Base-by-base conservation (phyloP, 1,140 invertebrate genomes). In the Metopolophium dirhodum region DNA sequence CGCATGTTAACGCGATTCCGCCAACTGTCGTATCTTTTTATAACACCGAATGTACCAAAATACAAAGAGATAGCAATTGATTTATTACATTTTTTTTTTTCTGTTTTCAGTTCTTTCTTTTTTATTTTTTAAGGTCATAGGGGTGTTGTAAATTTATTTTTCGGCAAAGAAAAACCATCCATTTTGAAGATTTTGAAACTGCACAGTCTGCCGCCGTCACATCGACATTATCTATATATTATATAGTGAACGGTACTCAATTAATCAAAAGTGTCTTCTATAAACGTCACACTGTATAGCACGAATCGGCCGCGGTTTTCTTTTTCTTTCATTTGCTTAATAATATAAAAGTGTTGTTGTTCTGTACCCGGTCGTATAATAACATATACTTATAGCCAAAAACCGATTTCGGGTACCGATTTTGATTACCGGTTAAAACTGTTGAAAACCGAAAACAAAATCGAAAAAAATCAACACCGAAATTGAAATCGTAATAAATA, bases 61-160 rank as follows among this genome's bases (percentile, higher is more conserved):
- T 77, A 77, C 14, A 77, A 77, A n/a, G 61, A 77, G 61, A 77
- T n/a, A 77, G 61, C 61, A 77, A 77, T 77, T 77, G 61, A 77
- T 77, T 77, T 77, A 77, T 77, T 77, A 77, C 30, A 77, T 77
- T 77, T 54, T 54, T 54, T 54, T 54, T 54, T 54, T 54, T 18
- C 51, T 54, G 51, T 23, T 54, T 41, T 83, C 22, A 20, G 82
- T 83, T 35, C 0, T 83, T 23, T 83, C 8, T n/a, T 7, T 26
- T 30, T 7, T 30, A 8, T 30, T 77, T 41, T 41, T 35, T 83
- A 41, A 37, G 82, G 82, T 23, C 35, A 83, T 83, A 23, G n/a
- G 20, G 22, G 82, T 41, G 23, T 41, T 83, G 82, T 83, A 83
- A 41, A 83, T 83, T 41, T 83, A 83, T 41, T 41, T 83, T 83